A percentile compares a stretch with the other conserved stretches of the same genome.
These are phyloP conservation scores for Zeuzera pyrina DNA, from an alignment of 2,888 invertebrate genomes.

Conservation along the genomic window DNA sequence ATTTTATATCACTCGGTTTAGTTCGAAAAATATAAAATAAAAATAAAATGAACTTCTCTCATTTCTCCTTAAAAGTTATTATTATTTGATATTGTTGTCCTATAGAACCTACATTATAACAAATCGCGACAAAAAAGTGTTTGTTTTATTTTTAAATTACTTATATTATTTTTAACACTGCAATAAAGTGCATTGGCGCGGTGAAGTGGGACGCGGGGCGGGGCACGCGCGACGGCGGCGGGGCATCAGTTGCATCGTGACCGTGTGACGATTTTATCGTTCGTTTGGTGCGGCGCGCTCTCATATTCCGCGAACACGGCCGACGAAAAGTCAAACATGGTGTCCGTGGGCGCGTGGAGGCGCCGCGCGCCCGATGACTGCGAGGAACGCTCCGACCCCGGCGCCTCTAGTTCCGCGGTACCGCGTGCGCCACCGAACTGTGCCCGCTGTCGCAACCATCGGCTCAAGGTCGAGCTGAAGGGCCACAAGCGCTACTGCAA, in stretches of 20 bases:
- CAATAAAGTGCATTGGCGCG: slow-evolving; percentile 24
- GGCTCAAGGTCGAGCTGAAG: slow-evolving; percentile 89
- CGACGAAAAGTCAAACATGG: slow-evolving; percentile 44
- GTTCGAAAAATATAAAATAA: too few relatives aligned
- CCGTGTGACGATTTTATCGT: slow-evolving; percentile 78
- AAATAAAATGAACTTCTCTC: too few relatives aligned
- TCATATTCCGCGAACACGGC: slow-evolving; percentile 49
- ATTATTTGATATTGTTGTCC: too few relatives aligned
- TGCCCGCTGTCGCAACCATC: slow-evolving; percentile 93
- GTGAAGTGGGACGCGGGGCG: slow-evolving; percentile 41
- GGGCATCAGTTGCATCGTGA: slow-evolving; percentile 57
- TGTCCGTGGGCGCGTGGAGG: slow-evolving; percentile 64
- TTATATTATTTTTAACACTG: too few relatives aligned
- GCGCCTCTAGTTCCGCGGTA: slow-evolving; percentile 70
- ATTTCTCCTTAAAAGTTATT: too few relatives aligned
- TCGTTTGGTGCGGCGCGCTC: slow-evolving; percentile 16
- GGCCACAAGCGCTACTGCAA: slow-evolving; percentile 95
- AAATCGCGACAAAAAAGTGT: too few relatives aligned
- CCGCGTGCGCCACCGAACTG: slow-evolving; percentile 92
- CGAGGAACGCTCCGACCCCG: slow-evolving; percentile 62
- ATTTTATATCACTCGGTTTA: too few relatives aligned
- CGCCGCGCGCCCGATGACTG: slow-evolving; percentile 62
- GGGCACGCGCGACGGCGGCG: slow-evolving; percentile 26
- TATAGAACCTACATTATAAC: too few relatives aligned
- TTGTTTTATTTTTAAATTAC: too few relatives aligned